phyloP scores from a whole-genome alignment of 2,888 invertebrate species.

The Conomelus anceps region DNA sequence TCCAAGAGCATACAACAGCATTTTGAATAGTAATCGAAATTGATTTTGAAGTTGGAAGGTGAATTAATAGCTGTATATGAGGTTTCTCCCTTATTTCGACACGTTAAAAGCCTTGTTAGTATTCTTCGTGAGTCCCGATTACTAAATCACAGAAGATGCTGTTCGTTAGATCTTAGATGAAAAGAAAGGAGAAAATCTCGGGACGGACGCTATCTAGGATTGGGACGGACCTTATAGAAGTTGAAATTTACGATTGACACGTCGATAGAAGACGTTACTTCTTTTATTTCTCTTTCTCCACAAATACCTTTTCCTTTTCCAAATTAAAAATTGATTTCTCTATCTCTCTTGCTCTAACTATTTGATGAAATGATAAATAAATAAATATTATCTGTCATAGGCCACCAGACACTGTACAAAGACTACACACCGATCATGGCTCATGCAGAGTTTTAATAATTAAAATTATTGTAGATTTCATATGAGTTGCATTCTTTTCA shows the following conservation, averaged over 20 bases:
- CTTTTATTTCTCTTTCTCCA: not conserved
- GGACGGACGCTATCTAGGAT: not conserved
- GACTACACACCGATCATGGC: too few species aligned
- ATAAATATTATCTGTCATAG: too few species aligned
- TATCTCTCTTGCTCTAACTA: too few species aligned
- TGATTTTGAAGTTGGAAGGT: not conserved
- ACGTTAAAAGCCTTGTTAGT: not conserved
- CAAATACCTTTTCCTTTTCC: not conserved
- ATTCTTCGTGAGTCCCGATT: not conserved
- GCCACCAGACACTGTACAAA: too few species aligned
- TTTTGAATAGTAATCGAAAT: not conserved
- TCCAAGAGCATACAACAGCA: not conserved
- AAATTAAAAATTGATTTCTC: not conserved
- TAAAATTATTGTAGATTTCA: not conserved
- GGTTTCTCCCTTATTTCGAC: not conserved
- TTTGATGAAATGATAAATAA: not conserved
- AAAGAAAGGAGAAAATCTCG: not conserved
- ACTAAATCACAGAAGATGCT: not conserved
- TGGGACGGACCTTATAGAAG: not conserved
- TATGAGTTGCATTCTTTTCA: not conserved
- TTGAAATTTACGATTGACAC: not conserved
- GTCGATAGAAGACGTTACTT: not conserved
- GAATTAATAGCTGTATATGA: not conserved
- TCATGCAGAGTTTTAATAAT: not conserved
- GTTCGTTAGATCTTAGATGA: not conserved